A percentile compares a stretch with the other conserved stretches of the same genome.
phyloP scores from a whole-genome alignment of 1,140 invertebrate species.

The Cardiocondyla obscurior region DNA sequence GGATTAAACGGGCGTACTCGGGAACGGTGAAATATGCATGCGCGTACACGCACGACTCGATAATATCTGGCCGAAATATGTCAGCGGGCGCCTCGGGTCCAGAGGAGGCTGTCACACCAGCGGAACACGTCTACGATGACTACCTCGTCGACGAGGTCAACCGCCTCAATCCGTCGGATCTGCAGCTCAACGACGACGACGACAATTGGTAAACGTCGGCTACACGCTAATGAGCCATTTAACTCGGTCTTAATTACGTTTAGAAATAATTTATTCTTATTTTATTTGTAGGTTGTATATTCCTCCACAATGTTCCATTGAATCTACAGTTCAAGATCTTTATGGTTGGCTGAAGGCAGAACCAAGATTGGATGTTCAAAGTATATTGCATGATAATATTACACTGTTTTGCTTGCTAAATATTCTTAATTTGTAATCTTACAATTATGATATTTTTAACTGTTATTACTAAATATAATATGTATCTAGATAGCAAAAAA shows the following conservation, averaged over 20 bases:
- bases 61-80: constrained; percentile 60
- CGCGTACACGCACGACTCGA: constrained; percentile 18
- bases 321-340: constrained; percentile 60
- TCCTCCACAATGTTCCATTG: constrained; percentile 33
- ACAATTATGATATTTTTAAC: neutral
- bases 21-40: constrained; percentile 62
- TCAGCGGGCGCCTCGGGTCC: constrained; percentile 43
- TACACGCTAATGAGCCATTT: neutral
- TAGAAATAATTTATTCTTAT: no score
- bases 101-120: constrained; percentile 5
- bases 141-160: constrained; percentile 41
- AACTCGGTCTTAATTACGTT: no score
- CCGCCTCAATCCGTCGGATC: constrained; percentile 45
- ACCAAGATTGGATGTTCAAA: constrained; percentile 43
- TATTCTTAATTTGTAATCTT: neutral
- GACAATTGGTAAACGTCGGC: constrained; percentile 49
- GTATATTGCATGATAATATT: constrained; percentile 46
- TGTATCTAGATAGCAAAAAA: constrained; percentile 70
- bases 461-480: constrained; percentile 25
- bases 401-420: neutral
- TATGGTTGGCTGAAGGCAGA: constrained; percentile 65
- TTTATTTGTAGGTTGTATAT: constrained; percentile 62
- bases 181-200: constrained; percentile 45
- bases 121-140: constrained; percentile 42
- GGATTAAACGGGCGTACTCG: neutral